Evolutionary conservation across 2,888 invertebrate genomes (phyloP), one percentile per base, ranked within the genome.

Genomic region (Copidosoma aretas): DNA sequence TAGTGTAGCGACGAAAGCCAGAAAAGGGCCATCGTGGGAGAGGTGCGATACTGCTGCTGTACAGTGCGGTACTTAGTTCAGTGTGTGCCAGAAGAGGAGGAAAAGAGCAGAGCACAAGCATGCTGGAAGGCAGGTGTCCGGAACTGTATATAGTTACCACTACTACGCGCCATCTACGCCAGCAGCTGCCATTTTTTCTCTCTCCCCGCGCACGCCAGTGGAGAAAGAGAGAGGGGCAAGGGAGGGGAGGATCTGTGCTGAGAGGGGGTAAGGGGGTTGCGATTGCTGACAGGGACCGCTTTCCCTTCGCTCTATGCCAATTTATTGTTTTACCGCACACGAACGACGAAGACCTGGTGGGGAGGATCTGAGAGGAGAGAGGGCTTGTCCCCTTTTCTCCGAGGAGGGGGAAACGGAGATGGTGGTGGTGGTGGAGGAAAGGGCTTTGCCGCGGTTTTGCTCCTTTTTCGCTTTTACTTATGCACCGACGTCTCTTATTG

Each of bases 181-280:
- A 32, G 43, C 84, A 86, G 85, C 84, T 84, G 84, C 84, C 84
- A 84, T 84, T 84, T 84, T 84, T 84, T 82, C 84, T 49, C 51
- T 74, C 57, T 41, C 57, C 84, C 85, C 84, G 24, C 85, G 85
- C 80, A 86, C 86, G 86, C 85, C 86, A 84, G 84, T 81, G 84
- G 74, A 41, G 14, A 3, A 8, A 86, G 86, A 72, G 75, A 75
- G 75, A 75, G 76, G 75, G 75, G 73, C 64, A 72, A 74, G 70
- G 54, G n/a, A 24, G 25, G 25, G 57, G n/a, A 14, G 2, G 57
- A 59, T 32, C 32, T 3, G 8, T 8, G 32, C 12, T 73, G 60
- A 24, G 41, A 21, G 41, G 41, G 63, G 19, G 39, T 22, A 32
- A 75, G 74, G 76, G 72, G 77, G 78, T 74, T 76, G 79, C 81